Evolutionary conservation across 2,113 vertebrate genomes (phyloP), one percentile per base, ranked within the genome.

Genomic region (Scatophagus argus): DNA sequence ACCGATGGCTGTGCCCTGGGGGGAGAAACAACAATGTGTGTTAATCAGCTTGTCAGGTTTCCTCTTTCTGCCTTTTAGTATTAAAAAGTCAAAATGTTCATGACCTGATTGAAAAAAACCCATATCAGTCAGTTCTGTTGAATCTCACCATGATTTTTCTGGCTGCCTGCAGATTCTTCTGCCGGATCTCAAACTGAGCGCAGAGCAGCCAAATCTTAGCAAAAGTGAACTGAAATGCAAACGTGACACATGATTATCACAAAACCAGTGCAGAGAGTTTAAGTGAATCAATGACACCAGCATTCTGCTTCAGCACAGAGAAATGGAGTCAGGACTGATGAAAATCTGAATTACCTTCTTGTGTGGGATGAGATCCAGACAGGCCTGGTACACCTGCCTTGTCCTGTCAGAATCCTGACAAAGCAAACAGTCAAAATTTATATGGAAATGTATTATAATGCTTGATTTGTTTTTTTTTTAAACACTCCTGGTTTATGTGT

Each of bases 191-290:
- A 93, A 99, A 99, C 47, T 97, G 96, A 19, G 94, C 95, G 47
- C 95, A 98, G 0, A 99, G 93, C 85, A 99, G 90, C 98, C 98
- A 99, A 25, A 99, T 97, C 93, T 99, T 99, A 36, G 97, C 98
- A 82, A 99, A 99, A 0, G 98, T 98, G 91, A 99, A 99, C 98
- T 99, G 90, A 86, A 90, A 77, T 13, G 8, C 32, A 78, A 60
- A 59, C 1, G 3, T 12, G 10, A 83, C 1, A 71, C 2, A 17
- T 2, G 2, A 23, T 1, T 0, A 13, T 25, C 8, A 43, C 1
- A 13, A 34, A 1, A 34, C 34, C 13, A 65, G 14, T 0, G 16
- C 4, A 1, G n/a, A 31, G 7, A 56, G 16, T 21, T 3, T 6
- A 3, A 8, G 8, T 25, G 17, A 1, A 61, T 61, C 23, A 6